phyloP scores from a whole-genome alignment of 1,140 invertebrate genomes.

The Heterodera carotae region DNA sequence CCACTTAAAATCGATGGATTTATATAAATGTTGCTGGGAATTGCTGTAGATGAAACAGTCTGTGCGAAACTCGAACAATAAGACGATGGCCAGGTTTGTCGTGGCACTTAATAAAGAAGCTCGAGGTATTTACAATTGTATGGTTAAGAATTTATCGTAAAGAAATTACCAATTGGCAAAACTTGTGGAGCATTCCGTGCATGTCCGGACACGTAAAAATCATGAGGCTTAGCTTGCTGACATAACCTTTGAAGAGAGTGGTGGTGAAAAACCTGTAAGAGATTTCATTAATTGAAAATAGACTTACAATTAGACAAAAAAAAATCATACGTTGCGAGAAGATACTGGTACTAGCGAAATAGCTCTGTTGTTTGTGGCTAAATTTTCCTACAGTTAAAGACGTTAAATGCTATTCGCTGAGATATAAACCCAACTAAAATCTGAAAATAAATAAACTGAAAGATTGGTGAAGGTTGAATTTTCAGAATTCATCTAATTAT shows the following conservation, averaged over 20 bases:
- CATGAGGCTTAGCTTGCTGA: not conserved
- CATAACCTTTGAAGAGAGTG: not conserved
- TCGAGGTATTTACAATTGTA: too few species aligned
- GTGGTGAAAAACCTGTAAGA: not conserved
- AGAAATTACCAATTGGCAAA: not conserved
- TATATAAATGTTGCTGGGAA: conserved; percentile 24
- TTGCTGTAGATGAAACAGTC: not conserved
- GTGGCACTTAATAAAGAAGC: not conserved
- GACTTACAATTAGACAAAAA: not conserved
- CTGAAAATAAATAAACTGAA: too few species aligned
- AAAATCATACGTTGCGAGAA: not conserved
- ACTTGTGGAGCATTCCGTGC: not conserved
- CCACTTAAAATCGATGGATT: conserved; percentile 18
- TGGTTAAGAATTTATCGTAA: not conserved
- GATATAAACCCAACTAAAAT: too few species aligned
- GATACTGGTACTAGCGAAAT: not conserved
- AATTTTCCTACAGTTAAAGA: not conserved
- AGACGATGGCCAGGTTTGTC: not conserved
- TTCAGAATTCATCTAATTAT: too few species aligned
- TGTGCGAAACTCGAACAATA: not conserved
- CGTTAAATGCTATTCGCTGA: too few species aligned
- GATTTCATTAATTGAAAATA: not conserved
- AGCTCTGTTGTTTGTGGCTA: not conserved
- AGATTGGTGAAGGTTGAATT: too few species aligned
- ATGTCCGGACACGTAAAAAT: not conserved